phyloP scores from a whole-genome alignment of 2,797 vertebrate genomes.

The Poecilia velifera region DNA sequence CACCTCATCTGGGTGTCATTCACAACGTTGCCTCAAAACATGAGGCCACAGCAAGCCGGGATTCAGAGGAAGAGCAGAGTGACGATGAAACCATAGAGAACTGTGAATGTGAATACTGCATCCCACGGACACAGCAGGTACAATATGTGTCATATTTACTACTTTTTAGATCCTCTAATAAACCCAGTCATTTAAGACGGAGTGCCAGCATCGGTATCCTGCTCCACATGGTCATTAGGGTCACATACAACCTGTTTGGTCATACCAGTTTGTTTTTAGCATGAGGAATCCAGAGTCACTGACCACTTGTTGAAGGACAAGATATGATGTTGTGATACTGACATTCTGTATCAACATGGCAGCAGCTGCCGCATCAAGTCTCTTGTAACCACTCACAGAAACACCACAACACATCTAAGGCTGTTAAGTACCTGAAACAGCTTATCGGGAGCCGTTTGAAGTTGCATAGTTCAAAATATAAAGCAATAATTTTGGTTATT shows the following conservation, averaged over 20 bases:
- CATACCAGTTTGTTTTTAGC: slow-evolving; percentile 64
- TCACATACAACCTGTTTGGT: slow-evolving; percentile 36
- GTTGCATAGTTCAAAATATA: background rate
- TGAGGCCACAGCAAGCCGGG: slow-evolving; percentile 48
- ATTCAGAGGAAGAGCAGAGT: slow-evolving; percentile 74
- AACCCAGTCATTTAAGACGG: background rate
- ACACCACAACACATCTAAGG: slow-evolving; percentile 43
- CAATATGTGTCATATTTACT: slow-evolving; percentile 20
- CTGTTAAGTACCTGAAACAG: slow-evolving; percentile 24
- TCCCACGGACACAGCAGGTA: slow-evolving; percentile 77
- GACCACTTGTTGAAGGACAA: slow-evolving; percentile 54
- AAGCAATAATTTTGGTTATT: background rate
- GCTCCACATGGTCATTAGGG: slow-evolving; percentile 16
- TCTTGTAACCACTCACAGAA: slow-evolving; percentile 58
- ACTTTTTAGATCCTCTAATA: slow-evolving; percentile 1
- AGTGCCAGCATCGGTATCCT: slow-evolving; percentile 57
- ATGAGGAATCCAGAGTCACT: slow-evolving; percentile 51
- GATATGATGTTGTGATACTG: slow-evolving; percentile 29
- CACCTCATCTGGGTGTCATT: slow-evolving; percentile 57
- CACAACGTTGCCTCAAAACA: slow-evolving; percentile 60
- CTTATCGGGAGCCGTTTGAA: background rate
- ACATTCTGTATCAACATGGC: slow-evolving; percentile 58
- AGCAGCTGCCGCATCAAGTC: slow-evolving; percentile 67
- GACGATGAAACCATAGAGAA: slow-evolving; percentile 65
- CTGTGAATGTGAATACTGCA: slow-evolving; percentile 83